Conservation (phyloP, 2,888 invertebrate genomes). For the Iphiclides podalirius region DNA sequence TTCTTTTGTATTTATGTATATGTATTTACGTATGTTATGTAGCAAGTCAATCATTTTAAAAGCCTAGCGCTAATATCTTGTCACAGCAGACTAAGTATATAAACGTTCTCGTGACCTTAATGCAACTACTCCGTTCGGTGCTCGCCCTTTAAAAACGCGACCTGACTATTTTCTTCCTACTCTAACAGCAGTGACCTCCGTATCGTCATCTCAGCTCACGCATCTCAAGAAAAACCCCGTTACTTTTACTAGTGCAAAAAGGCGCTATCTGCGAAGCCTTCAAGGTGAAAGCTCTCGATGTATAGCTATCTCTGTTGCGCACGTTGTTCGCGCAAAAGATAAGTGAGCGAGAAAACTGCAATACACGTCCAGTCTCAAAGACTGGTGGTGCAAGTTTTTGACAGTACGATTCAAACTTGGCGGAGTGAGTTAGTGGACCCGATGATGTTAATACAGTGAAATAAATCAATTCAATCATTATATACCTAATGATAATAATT, state of each 20-base stretch:
- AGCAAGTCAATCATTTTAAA: too few species aligned
- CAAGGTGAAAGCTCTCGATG: conserved; percentile 24
- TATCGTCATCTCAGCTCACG: conserved; percentile 60
- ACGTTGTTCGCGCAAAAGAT: background rate
- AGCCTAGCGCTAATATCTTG: too few species aligned
- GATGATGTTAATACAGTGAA: conserved; percentile 48
- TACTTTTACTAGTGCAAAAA: conserved; percentile 80
- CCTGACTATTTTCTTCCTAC: conserved; percentile 49
- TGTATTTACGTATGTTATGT: too few species aligned
- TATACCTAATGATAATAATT: conserved; percentile 23
- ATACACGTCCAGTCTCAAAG: conserved; percentile 51
- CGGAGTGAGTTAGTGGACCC: conserved; percentile 44
- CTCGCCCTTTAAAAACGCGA: conserved; percentile 51
- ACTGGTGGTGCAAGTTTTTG: conserved; percentile 78
- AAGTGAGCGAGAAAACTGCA: conserved; percentile 37
- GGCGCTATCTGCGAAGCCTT: conserved; percentile 66
- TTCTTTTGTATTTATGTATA: too few species aligned
- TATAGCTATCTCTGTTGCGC: conserved; percentile 40
- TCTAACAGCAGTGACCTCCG: conserved; percentile 48
- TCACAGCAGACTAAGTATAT: too few species aligned
- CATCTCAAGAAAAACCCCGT: conserved; percentile 77
- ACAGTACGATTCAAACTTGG: conserved; percentile 68
- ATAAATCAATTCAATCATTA: conserved; percentile 36
- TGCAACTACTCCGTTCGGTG: conserved; percentile 40
- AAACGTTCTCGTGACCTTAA: conserved; percentile 39